Evolutionary conservation across 1,140 invertebrate genomes (phyloP).

Genomic region (Acromyrmex charruanus): DNA sequence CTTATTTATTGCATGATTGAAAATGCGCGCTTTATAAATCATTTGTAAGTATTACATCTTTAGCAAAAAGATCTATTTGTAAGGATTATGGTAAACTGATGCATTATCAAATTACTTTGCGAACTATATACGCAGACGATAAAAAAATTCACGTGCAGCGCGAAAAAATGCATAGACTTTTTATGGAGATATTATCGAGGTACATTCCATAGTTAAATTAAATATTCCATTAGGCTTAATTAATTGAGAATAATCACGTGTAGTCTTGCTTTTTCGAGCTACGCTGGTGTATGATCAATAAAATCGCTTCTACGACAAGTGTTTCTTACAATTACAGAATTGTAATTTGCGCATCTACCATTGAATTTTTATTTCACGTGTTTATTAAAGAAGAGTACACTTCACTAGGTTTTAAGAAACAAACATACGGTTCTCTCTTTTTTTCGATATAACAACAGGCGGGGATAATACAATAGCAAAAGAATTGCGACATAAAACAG

Average conservation of each 20-base stretch:
- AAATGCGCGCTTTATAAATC: background rate
- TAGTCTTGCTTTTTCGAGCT: background rate
- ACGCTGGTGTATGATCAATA: background rate
- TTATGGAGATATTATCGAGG: background rate
- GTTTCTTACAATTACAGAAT: background rate
- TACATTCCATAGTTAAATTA: background rate
- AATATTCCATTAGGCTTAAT: conserved; percentile 51
- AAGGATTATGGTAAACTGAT: background rate
- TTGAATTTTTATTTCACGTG: background rate
- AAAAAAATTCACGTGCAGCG: conserved; percentile 22
- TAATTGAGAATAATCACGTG: conserved; percentile 20
- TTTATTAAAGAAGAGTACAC: background rate
- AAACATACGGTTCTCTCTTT: background rate
- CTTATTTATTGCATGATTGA: background rate
- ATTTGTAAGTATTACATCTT: background rate
- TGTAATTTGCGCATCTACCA: background rate
- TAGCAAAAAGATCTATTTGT: background rate
- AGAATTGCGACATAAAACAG: background rate
- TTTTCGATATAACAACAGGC: background rate
- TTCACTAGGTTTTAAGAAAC: background rate
- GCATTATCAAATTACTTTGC: conserved; percentile 32
- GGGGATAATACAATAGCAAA: background rate
- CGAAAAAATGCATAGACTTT: conserved; percentile 11
- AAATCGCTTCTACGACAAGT: background rate
- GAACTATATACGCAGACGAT: background rate